A percentile compares a stretch with the other conserved stretches of the same genome.
phyloP scores from a whole-genome alignment of 2,888 invertebrate species.

The Hyppa rectilinea region DNA sequence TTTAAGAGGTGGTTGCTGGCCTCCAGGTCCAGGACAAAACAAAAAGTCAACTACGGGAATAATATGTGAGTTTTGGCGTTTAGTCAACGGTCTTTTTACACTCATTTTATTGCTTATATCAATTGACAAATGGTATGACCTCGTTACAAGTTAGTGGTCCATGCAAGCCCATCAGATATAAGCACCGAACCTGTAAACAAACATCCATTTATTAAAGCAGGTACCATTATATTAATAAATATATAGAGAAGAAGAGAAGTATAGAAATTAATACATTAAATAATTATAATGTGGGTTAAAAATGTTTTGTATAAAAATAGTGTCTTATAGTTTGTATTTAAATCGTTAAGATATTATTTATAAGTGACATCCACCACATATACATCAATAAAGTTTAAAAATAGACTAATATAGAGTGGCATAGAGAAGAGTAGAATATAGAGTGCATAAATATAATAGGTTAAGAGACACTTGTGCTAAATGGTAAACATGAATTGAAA shows the following conservation, averaged over 20 bases:
- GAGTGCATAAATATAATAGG: not conserved
- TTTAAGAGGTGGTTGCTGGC: too few species aligned
- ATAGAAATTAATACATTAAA: constrained; percentile 28
- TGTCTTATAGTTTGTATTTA: not conserved
- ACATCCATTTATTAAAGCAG: constrained; percentile 67
- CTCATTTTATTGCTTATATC: constrained; percentile 56
- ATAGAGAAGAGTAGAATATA: constrained; percentile 17
- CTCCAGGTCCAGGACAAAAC: not conserved
- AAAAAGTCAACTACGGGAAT: not conserved
- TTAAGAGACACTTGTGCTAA: not conserved
- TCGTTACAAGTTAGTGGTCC: constrained; percentile 79
- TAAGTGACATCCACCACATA: constrained; percentile 20
- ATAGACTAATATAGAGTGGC: constrained; percentile 18
- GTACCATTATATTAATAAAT: constrained; percentile 29
- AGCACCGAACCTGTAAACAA: constrained; percentile 89
- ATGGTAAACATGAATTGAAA: not conserved
- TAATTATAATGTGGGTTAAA: constrained; percentile 48
- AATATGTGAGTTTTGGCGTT: not conserved
- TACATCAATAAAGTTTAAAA: constrained; percentile 2
- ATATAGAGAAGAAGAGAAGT: constrained; percentile 15
- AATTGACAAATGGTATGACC: constrained; percentile 66
- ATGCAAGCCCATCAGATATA: constrained; percentile 88
- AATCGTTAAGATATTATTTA: constrained; percentile 6
- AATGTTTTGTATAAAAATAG: constrained; percentile 14
- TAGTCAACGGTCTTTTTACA: constrained; percentile 29